phyloP scores from a whole-genome alignment of 2,888 invertebrate species.

The Chalcosyrphus nemorum region DNA sequence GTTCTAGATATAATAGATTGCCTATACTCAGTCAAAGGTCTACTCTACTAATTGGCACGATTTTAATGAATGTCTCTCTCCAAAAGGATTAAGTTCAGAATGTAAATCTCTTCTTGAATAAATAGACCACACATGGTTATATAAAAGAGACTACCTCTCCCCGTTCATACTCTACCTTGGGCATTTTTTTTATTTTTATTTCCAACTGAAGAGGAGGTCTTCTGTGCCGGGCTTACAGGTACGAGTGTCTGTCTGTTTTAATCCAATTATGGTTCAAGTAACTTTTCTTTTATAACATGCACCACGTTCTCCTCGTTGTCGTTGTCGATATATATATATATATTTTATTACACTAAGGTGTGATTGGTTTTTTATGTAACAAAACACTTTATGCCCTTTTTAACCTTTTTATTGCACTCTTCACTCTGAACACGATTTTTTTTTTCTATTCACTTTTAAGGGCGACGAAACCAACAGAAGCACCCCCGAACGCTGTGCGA shows the following conservation, averaged over 20 bases:
- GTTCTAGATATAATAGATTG: background rate
- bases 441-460: background rate
- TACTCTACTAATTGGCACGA: constrained; percentile 9
- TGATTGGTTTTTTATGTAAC: constrained; percentile 35
- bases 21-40: background rate
- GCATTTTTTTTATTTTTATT: constrained; percentile 44
- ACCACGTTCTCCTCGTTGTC: constrained; percentile 6
- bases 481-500: background rate
- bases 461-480: background rate
- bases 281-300: constrained; percentile 29
- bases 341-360: constrained; percentile 24
- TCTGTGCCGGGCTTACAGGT: background rate
- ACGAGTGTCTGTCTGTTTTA: constrained; percentile 31
- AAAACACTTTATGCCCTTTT: constrained; percentile 31
- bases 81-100: constrained; percentile 18
- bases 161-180: constrained; percentile 38
- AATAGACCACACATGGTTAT: constrained; percentile 12
- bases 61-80: constrained; percentile 18
- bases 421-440: constrained; percentile 2
- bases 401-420: background rate
- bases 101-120: constrained; percentile 6
- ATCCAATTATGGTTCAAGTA: constrained; percentile 70
- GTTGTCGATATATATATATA: constrained; percentile 9
- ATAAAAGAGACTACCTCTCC: constrained; percentile 8
- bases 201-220: background rate